A percentile compares a stretch with the other conserved stretches of the same genome.
Conservation (phyloP, 92 coral and sea anemone species). For the Parazoanthus darwini region DNA sequence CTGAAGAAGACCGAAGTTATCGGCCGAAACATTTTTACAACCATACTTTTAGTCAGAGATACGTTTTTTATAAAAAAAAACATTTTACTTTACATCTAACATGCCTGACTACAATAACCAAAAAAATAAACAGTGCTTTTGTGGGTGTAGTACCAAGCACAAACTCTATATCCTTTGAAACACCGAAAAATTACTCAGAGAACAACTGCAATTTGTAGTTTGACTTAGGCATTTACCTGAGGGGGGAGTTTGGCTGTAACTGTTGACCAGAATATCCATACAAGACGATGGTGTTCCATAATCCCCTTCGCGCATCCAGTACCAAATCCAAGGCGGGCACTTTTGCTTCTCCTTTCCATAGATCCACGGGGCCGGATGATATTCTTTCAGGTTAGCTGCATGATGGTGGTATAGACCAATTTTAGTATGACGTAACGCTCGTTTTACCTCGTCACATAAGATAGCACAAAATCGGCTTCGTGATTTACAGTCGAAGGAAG, state of each 20-base stretch:
- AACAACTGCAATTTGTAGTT: too few species aligned
- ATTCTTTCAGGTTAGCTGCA: conserved; percentile 54
- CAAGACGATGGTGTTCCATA: conserved; percentile 52
- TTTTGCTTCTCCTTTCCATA: conserved; percentile 61
- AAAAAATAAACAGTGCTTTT: too few species aligned
- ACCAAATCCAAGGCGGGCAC: conserved; percentile 77
- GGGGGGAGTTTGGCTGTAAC: neutral
- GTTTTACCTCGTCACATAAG: neutral
- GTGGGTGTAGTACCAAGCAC: too few species aligned
- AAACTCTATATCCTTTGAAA: too few species aligned
- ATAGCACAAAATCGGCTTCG: neutral
- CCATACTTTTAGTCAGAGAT: too few species aligned
- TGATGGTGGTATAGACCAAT: neutral
- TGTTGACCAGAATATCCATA: conserved; percentile 42
- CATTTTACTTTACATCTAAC: too few species aligned
- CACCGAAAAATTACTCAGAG: too few species aligned
- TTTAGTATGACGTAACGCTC: neutral
- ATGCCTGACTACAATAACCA: too few species aligned
- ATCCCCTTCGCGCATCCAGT: conserved; percentile 71
- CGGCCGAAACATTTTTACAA: too few species aligned
- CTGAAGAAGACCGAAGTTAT: too few species aligned
- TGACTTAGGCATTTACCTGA: neutral
- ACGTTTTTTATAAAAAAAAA: too few species aligned
- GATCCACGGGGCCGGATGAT: conserved; percentile 77
- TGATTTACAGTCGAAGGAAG: too few species aligned